Base-by-base conservation (phyloP, 2,888 invertebrate species). In the Phanerotoma sp. region DNA sequence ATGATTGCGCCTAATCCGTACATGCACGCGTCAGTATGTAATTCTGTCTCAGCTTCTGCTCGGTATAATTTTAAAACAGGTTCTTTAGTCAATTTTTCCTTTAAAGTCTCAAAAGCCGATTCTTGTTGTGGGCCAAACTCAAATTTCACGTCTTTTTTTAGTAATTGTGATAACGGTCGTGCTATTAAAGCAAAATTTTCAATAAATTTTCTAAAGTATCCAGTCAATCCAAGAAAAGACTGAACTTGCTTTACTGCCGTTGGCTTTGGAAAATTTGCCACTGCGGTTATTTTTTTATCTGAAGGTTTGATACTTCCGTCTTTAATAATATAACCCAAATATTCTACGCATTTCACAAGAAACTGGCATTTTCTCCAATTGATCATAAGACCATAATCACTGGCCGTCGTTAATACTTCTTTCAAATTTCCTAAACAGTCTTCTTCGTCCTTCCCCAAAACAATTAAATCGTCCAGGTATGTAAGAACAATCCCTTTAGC, bases 1-100 rank as follows among this genome's bases (percentile, higher is more conserved):
- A 65, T 7, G 13, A 63, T 61, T 7, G 62, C 64, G 5, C 63
- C 63, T 5, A 42, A 55, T 1, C 64, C 62, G 7, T 48, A 5
- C 16, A 15, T 47, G 2, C 30, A 53, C 1, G 61, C 61, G 25
- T 61, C 57, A 1, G 61, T 58, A 22, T 61, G 58, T 7, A 62
- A n/a, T n/a, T n/a, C n/a, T n/a, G n/a, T 62, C 4, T 58, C 35
- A 3, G 58, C 55, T 4, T 45, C 47, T n/a, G 41, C 21, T 5
- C 25, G 15, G 40, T 60, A 62, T 9, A 58, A 37, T 9, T 45
- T 21, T 25, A 62, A 44, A 4, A 62, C 54, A 5, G 60, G 60
- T 3, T 30, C 11, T 11, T 11, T 30, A 11, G 11, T 11, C 11
- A 4, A 30, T 11, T 9, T 11, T 11, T 3, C 9, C 11, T 30